phyloP scores from a whole-genome alignment of 2,888 invertebrate genomes.

The Nasonia oneida region DNA sequence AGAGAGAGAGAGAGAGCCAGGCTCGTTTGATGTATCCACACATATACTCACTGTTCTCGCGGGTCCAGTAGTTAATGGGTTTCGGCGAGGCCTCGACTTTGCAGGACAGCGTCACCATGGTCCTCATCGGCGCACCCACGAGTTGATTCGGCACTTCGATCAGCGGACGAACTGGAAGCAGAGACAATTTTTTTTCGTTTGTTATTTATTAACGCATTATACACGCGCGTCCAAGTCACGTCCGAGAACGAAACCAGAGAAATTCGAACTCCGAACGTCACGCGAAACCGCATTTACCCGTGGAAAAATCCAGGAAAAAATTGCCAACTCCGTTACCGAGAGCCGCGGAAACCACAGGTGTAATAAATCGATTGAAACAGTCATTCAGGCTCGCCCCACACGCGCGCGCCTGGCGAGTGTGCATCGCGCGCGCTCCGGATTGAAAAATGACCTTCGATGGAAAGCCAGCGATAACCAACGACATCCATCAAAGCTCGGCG shows the following conservation, averaged over 20 bases:
- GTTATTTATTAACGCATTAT: neutral
- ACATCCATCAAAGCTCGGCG: neutral
- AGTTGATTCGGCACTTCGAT: slow-evolving; percentile 96
- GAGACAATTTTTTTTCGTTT: neutral
- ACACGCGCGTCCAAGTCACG: neutral
- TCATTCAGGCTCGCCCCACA: neutral
- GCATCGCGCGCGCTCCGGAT: neutral
- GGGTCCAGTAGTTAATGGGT: slow-evolving; percentile 96
- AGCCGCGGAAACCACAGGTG: neutral
- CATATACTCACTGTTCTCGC: slow-evolving; percentile 86
- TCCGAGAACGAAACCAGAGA: neutral
- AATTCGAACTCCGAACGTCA: neutral
- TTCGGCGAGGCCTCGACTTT: slow-evolving; percentile 95
- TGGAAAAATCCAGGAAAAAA: neutral
- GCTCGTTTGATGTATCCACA: neutral
- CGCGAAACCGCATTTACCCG: neutral
- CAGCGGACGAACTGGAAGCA: slow-evolving; percentile 91
- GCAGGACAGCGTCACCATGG: slow-evolving; percentile 91
- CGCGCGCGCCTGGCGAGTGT: neutral
- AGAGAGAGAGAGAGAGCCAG: neutral
- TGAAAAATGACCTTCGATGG: slow-evolving; percentile 11
- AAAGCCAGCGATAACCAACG: neutral
- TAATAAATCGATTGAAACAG: slow-evolving; percentile 5
- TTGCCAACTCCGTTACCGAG: neutral
- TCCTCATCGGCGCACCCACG: slow-evolving; percentile 92